phyloP scores from a whole-genome alignment of 2,888 invertebrate genomes.

The Nomada flava region DNA sequence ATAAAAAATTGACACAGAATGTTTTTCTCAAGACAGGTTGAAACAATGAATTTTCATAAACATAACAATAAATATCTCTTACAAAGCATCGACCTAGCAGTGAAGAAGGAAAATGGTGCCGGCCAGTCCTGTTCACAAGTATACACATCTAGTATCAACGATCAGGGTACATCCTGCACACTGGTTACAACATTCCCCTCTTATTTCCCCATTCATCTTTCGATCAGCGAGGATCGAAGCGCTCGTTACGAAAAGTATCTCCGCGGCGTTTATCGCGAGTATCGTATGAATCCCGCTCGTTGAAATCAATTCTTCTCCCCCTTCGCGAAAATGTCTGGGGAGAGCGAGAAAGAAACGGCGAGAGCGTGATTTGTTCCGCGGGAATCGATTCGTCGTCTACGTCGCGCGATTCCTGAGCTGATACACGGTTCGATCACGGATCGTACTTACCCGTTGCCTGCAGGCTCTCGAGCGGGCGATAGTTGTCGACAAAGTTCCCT shows the following conservation, averaged over 20 bases:
- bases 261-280: slow-evolving; percentile 34
- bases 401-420: slow-evolving; percentile 51
- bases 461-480: slow-evolving; percentile 48
- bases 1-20: too few species aligned
- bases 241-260: slow-evolving; percentile 5
- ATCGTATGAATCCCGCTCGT: slow-evolving; percentile 14
- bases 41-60: too few species aligned
- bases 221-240: background rate
- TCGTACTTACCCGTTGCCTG: slow-evolving; percentile 63
- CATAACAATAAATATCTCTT: too few species aligned
- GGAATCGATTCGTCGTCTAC: slow-evolving; percentile 56
- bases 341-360: slow-evolving; percentile 14
- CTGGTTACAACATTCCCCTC: background rate
- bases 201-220: background rate
- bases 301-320: slow-evolving; percentile 45
- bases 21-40: too few species aligned
- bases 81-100: too few species aligned
- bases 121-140: too few species aligned
- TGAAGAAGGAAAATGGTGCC: too few species aligned
- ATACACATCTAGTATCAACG: too few species aligned
- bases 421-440: slow-evolving; percentile 57
- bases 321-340: slow-evolving; percentile 1
- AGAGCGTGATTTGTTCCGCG: slow-evolving; percentile 55
- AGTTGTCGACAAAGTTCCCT: slow-evolving; percentile 58
- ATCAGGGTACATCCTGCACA: background rate